These are phyloP conservation scores for Pissodes strobi DNA, from an alignment of 1,140 invertebrate species.

Conservation along the genomic window DNA sequence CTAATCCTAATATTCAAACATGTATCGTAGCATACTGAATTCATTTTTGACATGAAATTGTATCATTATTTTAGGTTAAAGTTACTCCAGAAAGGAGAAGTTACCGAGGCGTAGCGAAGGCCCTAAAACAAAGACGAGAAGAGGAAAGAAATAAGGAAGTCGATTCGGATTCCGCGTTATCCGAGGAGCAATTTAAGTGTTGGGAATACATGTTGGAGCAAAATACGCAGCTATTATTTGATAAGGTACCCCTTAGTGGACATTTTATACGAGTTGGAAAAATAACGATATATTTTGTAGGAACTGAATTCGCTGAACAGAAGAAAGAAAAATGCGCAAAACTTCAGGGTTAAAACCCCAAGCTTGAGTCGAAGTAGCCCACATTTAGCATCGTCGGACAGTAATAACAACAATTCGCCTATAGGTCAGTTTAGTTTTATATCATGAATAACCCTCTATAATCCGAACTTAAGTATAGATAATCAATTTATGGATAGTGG, in stretches of 20 bases:
- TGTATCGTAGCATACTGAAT: too few species aligned
- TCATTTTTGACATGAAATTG: background rate
- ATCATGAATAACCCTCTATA: too few species aligned
- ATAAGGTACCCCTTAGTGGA: conserved; percentile 68
- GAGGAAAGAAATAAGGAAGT: conserved; percentile 58
- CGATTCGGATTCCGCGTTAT: conserved; percentile 65
- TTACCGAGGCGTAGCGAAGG: conserved; percentile 63
- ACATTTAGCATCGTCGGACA: conserved; percentile 58
- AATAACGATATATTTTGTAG: conserved; percentile 49
- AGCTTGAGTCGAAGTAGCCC: conserved; percentile 64
- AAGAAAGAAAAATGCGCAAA: conserved; percentile 59
- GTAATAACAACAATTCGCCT: conserved; percentile 19
- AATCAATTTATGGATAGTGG: too few species aligned
- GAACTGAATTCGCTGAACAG: conserved; percentile 78
- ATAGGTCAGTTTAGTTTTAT: background rate
- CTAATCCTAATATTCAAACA: background rate
- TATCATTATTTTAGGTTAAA: conserved; percentile 37
- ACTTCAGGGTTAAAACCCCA: conserved; percentile 58
- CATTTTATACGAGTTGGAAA: background rate
- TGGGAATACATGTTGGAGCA: conserved; percentile 93
- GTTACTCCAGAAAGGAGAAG: conserved; percentile 58
- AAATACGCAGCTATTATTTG: conserved; percentile 85
- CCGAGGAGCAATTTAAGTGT: conserved; percentile 87
- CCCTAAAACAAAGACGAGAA: conserved; percentile 60
- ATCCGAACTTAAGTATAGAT: too few species aligned